Evolutionary conservation across 2,113 vertebrate genomes (phyloP).

Genomic region (Callionymus lyra): DNA sequence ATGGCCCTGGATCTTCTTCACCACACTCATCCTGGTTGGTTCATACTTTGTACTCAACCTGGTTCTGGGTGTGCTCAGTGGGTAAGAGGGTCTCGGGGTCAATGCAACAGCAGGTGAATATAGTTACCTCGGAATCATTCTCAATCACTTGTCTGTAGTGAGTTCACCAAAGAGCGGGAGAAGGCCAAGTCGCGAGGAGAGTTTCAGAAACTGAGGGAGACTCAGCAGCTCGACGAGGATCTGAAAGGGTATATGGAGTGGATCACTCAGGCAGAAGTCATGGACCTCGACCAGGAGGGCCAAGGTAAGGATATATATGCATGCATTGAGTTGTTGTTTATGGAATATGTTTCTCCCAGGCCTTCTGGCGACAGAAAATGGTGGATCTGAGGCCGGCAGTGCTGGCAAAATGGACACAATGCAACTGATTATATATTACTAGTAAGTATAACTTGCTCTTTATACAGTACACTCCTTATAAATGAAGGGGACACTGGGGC

Average conservation of each 20-base stretch:
- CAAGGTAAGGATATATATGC: conserved; percentile 65
- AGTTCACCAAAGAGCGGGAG: conserved; percentile 95
- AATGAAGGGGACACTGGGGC: too few species aligned
- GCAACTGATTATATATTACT: conserved; percentile 70
- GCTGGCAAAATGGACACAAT: conserved; percentile 9
- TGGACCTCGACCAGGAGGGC: conserved; percentile 83
- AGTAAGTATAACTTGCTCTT: conserved; percentile 72
- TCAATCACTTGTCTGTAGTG: conserved; percentile 61
- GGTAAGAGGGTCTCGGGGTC: conserved; percentile 61
- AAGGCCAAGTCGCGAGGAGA: conserved; percentile 92
- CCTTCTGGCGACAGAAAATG: conserved; percentile 4
- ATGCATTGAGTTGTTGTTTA: too few species aligned
- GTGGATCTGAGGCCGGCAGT: conserved; percentile 5
- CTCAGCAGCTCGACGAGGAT: conserved; percentile 92
- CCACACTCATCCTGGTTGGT: conserved; percentile 88
- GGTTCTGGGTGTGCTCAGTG: conserved; percentile 90
- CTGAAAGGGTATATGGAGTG: conserved; percentile 96
- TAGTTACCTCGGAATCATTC: neutral
- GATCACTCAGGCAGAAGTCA: conserved; percentile 93
- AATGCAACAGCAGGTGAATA: too few species aligned
- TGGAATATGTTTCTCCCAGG: neutral
- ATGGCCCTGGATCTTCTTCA: conserved; percentile 96
- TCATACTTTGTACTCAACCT: conserved; percentile 97
- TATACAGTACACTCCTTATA: too few species aligned
- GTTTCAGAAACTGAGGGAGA: conserved; percentile 88